Evolutionary conservation across 2,113 vertebrate species (phyloP).

Genomic region (Zosterops hypoxanthus): DNA sequence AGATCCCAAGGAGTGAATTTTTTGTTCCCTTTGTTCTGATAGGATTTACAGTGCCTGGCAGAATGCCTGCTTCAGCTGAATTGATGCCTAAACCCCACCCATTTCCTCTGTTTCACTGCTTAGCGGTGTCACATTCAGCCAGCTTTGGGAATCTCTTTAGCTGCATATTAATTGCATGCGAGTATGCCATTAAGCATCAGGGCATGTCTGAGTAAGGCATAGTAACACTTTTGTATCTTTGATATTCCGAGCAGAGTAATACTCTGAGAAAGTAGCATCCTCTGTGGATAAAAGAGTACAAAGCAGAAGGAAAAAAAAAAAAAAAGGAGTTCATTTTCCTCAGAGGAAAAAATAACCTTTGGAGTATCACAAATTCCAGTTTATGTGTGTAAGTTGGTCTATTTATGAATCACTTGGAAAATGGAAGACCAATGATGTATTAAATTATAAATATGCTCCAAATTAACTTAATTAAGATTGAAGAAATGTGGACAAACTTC

Average conservation of each 20-base stretch:
- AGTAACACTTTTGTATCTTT: background rate
- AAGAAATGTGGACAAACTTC: background rate
- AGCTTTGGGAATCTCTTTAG: constrained; percentile 41
- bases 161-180: constrained; percentile 40
- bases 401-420: background rate
- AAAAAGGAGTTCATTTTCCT: background rate
- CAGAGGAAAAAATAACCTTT: background rate
- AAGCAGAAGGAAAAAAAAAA: background rate
- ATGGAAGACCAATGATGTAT: background rate
- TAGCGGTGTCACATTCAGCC: constrained; percentile 13
- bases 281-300: background rate
- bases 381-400: background rate
- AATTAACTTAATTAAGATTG: background rate
- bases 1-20: constrained; percentile 18
- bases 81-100: constrained; percentile 55
- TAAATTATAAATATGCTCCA: background rate
- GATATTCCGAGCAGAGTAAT: background rate
- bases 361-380: background rate
- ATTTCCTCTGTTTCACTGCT: constrained; percentile 56
- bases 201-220: background rate
- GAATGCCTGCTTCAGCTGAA: constrained; percentile 52
- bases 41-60: constrained; percentile 59
- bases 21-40: constrained; percentile 51
- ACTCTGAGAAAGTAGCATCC: background rate
- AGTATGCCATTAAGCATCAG: background rate